Evolutionary conservation across 2,797 vertebrate species (phyloP).

Genomic region (Pseudomugil gertrudae): DNA sequence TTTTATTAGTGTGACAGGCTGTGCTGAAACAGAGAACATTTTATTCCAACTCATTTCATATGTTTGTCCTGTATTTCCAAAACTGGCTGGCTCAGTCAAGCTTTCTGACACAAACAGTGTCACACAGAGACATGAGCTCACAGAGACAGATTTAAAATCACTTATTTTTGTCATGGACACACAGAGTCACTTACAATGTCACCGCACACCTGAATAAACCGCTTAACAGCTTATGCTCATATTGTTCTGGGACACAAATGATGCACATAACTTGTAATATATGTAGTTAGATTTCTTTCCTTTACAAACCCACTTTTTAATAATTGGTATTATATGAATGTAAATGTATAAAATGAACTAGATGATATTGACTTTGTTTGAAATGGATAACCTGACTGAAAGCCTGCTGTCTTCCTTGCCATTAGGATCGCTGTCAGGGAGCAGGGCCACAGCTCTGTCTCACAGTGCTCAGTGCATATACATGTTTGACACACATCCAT

Average conservation of each 20-base stretch:
- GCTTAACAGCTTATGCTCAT: neutral
- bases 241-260: neutral
- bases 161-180: slow-evolving; percentile 1
- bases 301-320: too few relatives aligned
- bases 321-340: too few relatives aligned
- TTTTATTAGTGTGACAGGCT: slow-evolving; percentile 31
- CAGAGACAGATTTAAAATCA: slow-evolving; percentile 3
- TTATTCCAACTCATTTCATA: slow-evolving; percentile 15
- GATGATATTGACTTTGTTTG: too few relatives aligned
- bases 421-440: too few relatives aligned
- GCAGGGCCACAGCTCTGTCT: too few relatives aligned
- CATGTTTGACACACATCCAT: too few relatives aligned
- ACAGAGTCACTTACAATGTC: neutral
- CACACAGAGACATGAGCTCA: neutral
- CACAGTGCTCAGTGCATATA: too few relatives aligned
- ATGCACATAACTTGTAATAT: neutral
- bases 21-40: slow-evolving; percentile 13
- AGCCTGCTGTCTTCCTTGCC: too few relatives aligned
- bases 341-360: too few relatives aligned
- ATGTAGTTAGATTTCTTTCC: neutral
- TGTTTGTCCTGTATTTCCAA: slow-evolving; percentile 12
- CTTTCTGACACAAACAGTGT: neutral
- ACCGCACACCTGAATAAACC: neutral
- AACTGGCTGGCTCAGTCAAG: slow-evolving; percentile 22
- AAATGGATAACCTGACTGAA: too few relatives aligned